Base-by-base conservation (phyloP, 1,140 invertebrate species). In the Teleopsis dalmanni region DNA sequence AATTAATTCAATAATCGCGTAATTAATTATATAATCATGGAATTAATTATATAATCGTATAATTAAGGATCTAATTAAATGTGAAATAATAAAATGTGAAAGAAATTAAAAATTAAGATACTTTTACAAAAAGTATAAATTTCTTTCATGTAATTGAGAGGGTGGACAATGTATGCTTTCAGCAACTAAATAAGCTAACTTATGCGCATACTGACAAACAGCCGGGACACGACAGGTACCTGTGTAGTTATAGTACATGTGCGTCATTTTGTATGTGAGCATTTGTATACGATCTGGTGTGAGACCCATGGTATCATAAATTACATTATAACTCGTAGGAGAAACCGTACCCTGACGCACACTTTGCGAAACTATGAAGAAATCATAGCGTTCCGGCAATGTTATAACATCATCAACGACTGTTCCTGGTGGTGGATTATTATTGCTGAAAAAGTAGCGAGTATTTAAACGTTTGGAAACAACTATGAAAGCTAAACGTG, bases 321-420 rank as follows among this genome's bases (percentile, higher is more conserved):
- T 75, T 0, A 93, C 78, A 54, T 86, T 88, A 60, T 91, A 94
- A 21, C 79, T 78, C 0, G 88, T 90, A 0, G 90, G 90, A 1
- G 81, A 75, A 0, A 93, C 88, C 0, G 91, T 90, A 0, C 88
- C 87, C 53, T 91, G 84, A 1, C 72, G 66, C 0, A 89, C 84
- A 40, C 76, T 76, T 62, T 95, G 90, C 1, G 82, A 81, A 0
- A 93, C 80, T 3, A 93, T 59, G 57, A 80, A 92, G 61, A 91
- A 94, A 56, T 94, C 91, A 47, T 85, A 90, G 72, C 85, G 78
- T 29, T 92, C 80, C 0, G 85, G 86, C 47, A 84, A 68, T 0
- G 92, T 97, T 1, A 96, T 79, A 13, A 82, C 77, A 54, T 88
- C 83, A 67, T 97, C 93, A 1, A 92, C 81, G 13, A 95, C 77